Base-by-base conservation (phyloP, 2,113 vertebrate genomes). In the Lampris megalopsis region DNA sequence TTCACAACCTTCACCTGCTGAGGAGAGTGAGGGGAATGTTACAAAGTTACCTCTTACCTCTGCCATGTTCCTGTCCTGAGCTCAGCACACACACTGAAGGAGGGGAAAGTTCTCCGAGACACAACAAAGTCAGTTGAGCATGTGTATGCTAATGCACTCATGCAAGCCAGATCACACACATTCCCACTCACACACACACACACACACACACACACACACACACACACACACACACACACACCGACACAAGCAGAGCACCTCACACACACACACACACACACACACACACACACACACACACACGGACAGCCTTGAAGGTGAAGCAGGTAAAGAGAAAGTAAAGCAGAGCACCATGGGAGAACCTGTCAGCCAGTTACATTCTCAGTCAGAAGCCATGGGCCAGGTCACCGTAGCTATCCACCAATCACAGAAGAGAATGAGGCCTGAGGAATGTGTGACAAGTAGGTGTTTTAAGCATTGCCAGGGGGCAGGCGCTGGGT, bases 291-390 rank as follows among this genome's bases (percentile, higher is more conserved):
- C 7, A 68, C 40, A 35, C 40, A 61, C 11, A 68, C 41, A 63
- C 61, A 35, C 52, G 45, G 1, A 58, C 24, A 50, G 37, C 53
- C 36, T 50, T 63, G 63, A 64, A 60, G 50, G 64, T 54, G 62
- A 66, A 13, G 52, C 76, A 86, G 78, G 70, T 78, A 65, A 85
- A 71, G 58, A 71, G 52, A 75, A 86, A 83, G 66, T 75, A 62
- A 68, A 71, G 52, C 9, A 40, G 71, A 63, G 9, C 48, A 72
- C 49, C 54, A 50, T 37, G 13, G 57, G 58, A 0, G 2, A 54
- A 84, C 37, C 63, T 81, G 48, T 69, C 75, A 81, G 73, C 81
- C 86, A 83, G 85, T 89, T 73, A 83, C 57, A 79, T 71, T 61
- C 0, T 43, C 73, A 11, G 69, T 71, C 41, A 52, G 53, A 37